Conservation (phyloP, 2,888 invertebrate species). For the Baccha elongata region DNA sequence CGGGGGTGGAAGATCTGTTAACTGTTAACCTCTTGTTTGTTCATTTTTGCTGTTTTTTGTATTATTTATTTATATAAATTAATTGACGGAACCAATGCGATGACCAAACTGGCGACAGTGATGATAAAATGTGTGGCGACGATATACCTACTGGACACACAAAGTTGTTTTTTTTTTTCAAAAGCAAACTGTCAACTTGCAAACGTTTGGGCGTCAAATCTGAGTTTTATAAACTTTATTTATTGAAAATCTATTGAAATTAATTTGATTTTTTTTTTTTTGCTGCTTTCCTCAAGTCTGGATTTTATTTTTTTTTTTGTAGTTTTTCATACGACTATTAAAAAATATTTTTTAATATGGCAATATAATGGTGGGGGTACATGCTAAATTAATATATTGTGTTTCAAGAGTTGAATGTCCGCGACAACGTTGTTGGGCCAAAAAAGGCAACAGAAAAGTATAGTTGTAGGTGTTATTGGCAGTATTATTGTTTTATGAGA, state of each 20-base stretch:
- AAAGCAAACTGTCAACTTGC: no score
- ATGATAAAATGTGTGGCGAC: slow-evolving; percentile 31
- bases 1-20: slow-evolving; percentile 73
- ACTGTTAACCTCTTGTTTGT: slow-evolving; percentile 65
- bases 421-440: background rate
- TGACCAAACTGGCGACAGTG: slow-evolving; percentile 60
- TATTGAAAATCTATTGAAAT: slow-evolving; percentile 53
- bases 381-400: slow-evolving; percentile 42
- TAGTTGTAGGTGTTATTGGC: slow-evolving; percentile 40
- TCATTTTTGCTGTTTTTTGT: background rate
- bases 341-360: slow-evolving; percentile 58
- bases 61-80: slow-evolving; percentile 24
- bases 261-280: slow-evolving; percentile 21
- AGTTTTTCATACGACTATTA: slow-evolving; percentile 54
- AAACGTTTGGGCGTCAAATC: slow-evolving; percentile 62
- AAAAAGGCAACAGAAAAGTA: background rate
- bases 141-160: background rate
- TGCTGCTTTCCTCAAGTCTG: slow-evolving; percentile 25
- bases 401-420: slow-evolving; percentile 58
- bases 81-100: slow-evolving; percentile 60
- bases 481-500: background rate
- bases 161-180: slow-evolving; percentile 30
- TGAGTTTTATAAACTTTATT: slow-evolving; percentile 31
- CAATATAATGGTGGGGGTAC: slow-evolving; percentile 6
- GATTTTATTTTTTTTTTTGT: slow-evolving; percentile 24